phyloP scores from a whole-genome alignment of 23 tunicate genomes.

The Halocynthia roretzi region DNA sequence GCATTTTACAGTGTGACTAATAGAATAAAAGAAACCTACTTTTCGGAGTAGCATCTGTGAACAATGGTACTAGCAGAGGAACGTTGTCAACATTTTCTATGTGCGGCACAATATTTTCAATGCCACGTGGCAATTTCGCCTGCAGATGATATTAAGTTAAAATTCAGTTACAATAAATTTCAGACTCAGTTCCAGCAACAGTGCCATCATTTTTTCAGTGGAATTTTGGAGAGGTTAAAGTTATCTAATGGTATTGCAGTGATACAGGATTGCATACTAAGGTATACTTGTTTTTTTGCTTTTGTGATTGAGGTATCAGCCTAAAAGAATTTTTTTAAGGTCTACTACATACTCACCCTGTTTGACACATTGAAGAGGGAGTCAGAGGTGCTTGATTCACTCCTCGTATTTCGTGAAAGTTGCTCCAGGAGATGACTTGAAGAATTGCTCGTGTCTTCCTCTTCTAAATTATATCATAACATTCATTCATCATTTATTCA shows the following conservation, averaged over 20 bases:
- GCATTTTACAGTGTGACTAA: background rate
- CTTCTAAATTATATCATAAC: background rate
- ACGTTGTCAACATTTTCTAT: slow-evolving; percentile 87
- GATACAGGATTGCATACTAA: no score
- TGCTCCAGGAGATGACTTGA: slow-evolving; percentile 15
- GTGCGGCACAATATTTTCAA: slow-evolving; percentile 83
- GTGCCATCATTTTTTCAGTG: no score
- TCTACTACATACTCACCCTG: slow-evolving; percentile 27
- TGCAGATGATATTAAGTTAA: slow-evolving; percentile 16
- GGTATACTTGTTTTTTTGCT: no score
- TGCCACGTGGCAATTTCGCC: slow-evolving; percentile 88
- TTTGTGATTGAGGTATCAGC: no score
- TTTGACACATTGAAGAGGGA: slow-evolving; percentile 57
- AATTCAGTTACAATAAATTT: background rate
- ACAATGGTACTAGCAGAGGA: slow-evolving; percentile 76
- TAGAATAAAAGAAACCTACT: slow-evolving; percentile 17
- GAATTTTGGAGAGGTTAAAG: no score
- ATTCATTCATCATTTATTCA: background rate
- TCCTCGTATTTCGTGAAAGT: slow-evolving; percentile 22
- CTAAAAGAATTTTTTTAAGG: no score
- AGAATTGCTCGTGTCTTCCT: slow-evolving; percentile 7
- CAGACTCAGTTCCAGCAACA: background rate
- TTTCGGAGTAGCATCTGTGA: slow-evolving; percentile 58
- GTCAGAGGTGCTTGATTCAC: slow-evolving; percentile 76
- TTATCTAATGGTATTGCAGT: no score